Base-by-base conservation (phyloP, 1,140 invertebrate genomes). In the Metopolophium dirhodum region DNA sequence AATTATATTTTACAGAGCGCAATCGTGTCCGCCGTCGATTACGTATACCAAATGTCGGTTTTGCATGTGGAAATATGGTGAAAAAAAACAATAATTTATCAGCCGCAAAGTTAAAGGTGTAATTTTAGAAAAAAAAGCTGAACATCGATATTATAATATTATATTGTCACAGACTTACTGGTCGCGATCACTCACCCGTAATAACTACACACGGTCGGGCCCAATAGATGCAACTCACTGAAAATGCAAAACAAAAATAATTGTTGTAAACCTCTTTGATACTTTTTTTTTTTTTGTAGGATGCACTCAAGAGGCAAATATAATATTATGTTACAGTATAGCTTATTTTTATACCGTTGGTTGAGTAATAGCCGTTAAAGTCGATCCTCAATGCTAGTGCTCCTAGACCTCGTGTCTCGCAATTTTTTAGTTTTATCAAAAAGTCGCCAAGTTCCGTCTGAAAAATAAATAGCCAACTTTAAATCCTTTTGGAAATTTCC, bases 351-450 rank as follows among this genome's bases (percentile, higher is more conserved):
- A 37, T 83, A 83, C 49, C 51, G 6, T 89, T 89, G 9, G 89
- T 47, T 18, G 45, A 83, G 37, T 92, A 92, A 92, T 92, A 92
- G 23, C 68, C 45, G 20, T 49, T 92, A 30, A 92, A 92, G 68
- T 92, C n/a, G n/a, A 83, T 92, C 22, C 68, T 93, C 23, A 57
- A 30, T 14, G 91, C 35, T 37, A 93, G 51, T n/a, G 49, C n/a
- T 20, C 11, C 82, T n/a, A 57, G 35, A 20, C 22, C 47, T 93
- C 23, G 51, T 20, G 22, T 54, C 41, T 22, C 11, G 26, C 18
- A 8, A 14, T 45, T 22, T 0, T n/a, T n/a, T 22, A 86, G 91
- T 85, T 86, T 86, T 37, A 41, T 30, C 49, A 93, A 57, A 41
- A 86, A 93, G 14, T 35, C n/a, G 8, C 23, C 6, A 22, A 93